These are phyloP conservation scores for Brachionus asplanchnoidis DNA, from an alignment of 1,140 invertebrate genomes.

Conservation along the genomic window DNA sequence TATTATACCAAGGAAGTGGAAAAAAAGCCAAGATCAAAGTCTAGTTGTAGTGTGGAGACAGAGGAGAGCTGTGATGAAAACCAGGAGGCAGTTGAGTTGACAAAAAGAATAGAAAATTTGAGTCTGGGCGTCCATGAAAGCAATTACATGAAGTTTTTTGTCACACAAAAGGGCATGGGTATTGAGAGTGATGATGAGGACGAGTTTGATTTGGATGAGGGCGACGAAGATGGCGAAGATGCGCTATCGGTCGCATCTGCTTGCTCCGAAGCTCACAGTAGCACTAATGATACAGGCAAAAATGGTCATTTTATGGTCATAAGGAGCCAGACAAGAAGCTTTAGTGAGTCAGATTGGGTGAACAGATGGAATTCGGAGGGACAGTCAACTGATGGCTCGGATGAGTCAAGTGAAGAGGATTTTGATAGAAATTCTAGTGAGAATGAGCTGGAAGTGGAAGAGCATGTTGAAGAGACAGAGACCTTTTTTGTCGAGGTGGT, in stretches of 20 bases:
- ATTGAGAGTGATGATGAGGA: background rate
- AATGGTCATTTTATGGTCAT: background rate
- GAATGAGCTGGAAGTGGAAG: background rate
- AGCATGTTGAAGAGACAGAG: slow-evolving; percentile 5
- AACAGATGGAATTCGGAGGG: background rate
- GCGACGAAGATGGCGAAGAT: background rate
- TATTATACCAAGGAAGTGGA: background rate
- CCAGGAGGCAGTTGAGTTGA: background rate
- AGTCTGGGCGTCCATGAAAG: background rate
- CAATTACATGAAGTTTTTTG: background rate
- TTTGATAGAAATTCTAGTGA: background rate
- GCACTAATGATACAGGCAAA: background rate
- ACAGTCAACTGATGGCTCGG: background rate
- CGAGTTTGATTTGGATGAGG: background rate
- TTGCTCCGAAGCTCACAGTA: background rate
- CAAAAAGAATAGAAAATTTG: background rate
- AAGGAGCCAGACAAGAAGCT: background rate
- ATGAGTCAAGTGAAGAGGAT: background rate
- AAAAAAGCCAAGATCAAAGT: background rate
- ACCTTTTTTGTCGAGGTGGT: background rate
- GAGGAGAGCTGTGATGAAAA: background rate
- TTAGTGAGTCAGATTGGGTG: background rate
- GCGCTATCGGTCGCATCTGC: background rate
- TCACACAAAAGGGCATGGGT: background rate
- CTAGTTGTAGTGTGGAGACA: background rate